Evolutionary conservation across 2,888 invertebrate genomes (phyloP).

Genomic region (Pantelozetes paolii): DNA sequence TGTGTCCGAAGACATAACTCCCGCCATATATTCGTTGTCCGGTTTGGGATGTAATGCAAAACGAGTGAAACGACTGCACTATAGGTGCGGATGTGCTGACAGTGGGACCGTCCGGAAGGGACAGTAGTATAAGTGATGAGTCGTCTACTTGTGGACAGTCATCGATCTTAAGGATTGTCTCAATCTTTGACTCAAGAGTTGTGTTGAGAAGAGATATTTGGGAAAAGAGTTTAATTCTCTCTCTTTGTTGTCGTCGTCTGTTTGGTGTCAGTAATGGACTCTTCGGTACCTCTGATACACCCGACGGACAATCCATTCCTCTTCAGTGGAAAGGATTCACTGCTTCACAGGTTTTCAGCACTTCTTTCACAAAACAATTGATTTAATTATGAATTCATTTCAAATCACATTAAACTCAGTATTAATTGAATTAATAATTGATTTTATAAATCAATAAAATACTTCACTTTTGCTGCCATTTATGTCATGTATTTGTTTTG

Average conservation of each 20-base stretch:
- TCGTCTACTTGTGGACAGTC: constrained; percentile 43
- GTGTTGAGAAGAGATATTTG: constrained; percentile 34
- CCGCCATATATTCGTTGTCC: constrained; percentile 83
- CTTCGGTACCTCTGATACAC: background rate
- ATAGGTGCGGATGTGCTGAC: constrained; percentile 50
- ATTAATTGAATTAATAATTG: background rate
- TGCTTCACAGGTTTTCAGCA: background rate
- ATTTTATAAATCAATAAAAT: background rate
- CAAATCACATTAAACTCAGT: background rate
- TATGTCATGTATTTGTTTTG: background rate
- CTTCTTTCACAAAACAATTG: background rate
- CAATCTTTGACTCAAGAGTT: constrained; percentile 37
- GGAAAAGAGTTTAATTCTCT: constrained; percentile 36
- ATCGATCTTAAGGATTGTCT: constrained; percentile 36
- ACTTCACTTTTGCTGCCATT: background rate
- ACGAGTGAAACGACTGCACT: constrained; percentile 88
- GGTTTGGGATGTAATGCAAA: constrained; percentile 94
- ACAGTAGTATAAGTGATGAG: constrained; percentile 40
- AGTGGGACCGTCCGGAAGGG: constrained; percentile 40
- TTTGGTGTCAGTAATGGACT: background rate
- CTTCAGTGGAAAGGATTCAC: too few relatives aligned
- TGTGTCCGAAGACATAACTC: constrained; percentile 30
- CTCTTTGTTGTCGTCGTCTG: background rate
- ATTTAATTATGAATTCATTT: background rate
- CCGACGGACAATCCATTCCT: background rate